These are phyloP conservation scores for Bibio marci DNA, from an alignment of 2,888 invertebrate genomes.

Conservation along the genomic window DNA sequence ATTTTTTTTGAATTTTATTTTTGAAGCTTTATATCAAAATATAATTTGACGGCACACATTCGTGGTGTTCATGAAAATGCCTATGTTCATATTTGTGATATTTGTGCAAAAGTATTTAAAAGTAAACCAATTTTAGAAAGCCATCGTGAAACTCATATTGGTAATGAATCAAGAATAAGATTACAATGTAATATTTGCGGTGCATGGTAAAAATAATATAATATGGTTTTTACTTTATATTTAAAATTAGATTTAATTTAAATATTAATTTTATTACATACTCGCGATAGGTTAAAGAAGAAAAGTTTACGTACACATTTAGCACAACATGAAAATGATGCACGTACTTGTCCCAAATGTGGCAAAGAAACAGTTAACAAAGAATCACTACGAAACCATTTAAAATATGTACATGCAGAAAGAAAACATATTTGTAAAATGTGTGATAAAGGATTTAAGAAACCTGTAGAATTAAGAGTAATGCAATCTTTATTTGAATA, in stretches of 20 bases:
- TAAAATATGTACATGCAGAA: slow-evolving; percentile 23
- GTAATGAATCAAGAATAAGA: slow-evolving; percentile 18
- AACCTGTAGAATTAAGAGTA: slow-evolving; percentile 23
- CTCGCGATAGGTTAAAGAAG: no score
- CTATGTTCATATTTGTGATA: slow-evolving; percentile 1
- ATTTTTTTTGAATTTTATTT: no score
- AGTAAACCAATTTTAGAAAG: slow-evolving; percentile 20
- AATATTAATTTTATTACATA: no score
- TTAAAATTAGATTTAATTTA: no score
- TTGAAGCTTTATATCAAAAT: not conserved
- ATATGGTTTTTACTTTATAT: no score
- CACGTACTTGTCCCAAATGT: no score
- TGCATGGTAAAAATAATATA: no score
- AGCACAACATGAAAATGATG: no score
- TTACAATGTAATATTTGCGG: no score
- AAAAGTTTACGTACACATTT: no score
- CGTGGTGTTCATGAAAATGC: not conserved
- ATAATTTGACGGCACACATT: not conserved
- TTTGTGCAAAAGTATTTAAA: slow-evolving; percentile 1
- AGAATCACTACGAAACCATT: slow-evolving; percentile 23
- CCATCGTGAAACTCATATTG: slow-evolving; percentile 19
- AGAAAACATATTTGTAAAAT: slow-evolving; percentile 22
- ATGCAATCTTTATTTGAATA: not conserved
- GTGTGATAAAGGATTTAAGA: slow-evolving; percentile 25
- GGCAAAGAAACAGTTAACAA: slow-evolving; percentile 23